These are phyloP conservation scores for Pithys albifrons DNA, from an alignment of 2,113 vertebrate species.

Conservation along the genomic window DNA sequence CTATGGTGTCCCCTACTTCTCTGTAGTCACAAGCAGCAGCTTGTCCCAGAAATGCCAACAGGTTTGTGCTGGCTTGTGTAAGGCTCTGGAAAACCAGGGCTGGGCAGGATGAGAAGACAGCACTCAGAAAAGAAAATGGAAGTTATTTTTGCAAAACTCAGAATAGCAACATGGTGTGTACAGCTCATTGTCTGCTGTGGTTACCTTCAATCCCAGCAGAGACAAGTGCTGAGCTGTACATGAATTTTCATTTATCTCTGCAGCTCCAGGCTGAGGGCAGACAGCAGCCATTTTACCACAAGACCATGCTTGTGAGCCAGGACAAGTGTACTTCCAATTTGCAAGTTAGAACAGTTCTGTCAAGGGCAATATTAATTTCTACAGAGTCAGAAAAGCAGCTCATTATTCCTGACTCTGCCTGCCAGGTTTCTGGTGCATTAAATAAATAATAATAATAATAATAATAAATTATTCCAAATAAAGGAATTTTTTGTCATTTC, in stretches of 20 bases:
- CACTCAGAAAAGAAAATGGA: background rate
- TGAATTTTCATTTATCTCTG: background rate
- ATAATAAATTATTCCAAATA: background rate
- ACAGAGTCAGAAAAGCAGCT: background rate
- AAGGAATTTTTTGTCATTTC: background rate
- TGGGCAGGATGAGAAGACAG: background rate
- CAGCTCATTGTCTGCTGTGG: background rate
- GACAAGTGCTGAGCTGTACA: background rate
- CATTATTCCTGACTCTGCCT: background rate
- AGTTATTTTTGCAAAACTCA: constrained; percentile 61
- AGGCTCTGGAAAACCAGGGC: background rate
- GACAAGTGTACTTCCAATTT: background rate
- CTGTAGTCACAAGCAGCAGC: background rate
- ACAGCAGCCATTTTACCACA: background rate
- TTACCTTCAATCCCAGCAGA: constrained; percentile 6
- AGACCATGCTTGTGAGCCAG: background rate
- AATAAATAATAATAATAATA: background rate
- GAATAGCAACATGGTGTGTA: background rate
- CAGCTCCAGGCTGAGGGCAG: background rate
- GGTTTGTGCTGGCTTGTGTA: background rate
- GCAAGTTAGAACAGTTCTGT: background rate
- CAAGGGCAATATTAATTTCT: constrained; percentile 7
- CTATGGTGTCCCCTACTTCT: background rate
- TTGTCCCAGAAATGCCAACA: background rate
- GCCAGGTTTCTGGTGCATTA: background rate